Base-by-base conservation (phyloP, 2,888 invertebrate genomes). In the Coenonympha arcania region DNA sequence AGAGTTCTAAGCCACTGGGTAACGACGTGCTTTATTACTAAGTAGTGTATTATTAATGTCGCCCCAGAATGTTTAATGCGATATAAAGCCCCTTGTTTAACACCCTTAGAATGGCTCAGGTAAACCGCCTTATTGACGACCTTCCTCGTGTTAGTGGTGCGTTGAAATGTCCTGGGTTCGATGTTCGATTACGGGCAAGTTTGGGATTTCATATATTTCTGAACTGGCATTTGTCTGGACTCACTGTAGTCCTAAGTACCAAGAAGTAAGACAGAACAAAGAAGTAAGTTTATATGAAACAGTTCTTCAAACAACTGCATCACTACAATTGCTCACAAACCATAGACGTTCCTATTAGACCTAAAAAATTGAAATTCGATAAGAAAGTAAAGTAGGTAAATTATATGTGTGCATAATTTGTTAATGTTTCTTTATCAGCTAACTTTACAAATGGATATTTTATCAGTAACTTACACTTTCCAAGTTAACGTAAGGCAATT, bases 21-120 rank as follows among this genome's bases (percentile, higher is more conserved):
- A 73, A 78, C 71, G 72, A 74, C 66, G 73, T 73, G 64, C 69
- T 75, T 75, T 71, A 70, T 75, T 73, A 74, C 76, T 71, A 66
- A 73, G 70, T 74, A 65, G 65, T 71, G 55, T 73, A 68, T 73
- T 73, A 79, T 76, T 77, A 75, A 75, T 66, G 66, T 61, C 58
- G 79, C 76, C 72, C 72, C 76, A 13, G 26, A 37, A 49, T 45
- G 45, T 50, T 50, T 41, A 31, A 50, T 40, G 20, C 24, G 33
- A 24, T 34, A 44, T 34, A 44, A 44, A 44, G n/a, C n/a, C 22
- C 44, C 33, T 44, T 34, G 33, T 44, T 34, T 44, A 30, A 34
- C 34, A 34, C 33, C 41, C 24, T 15, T 39, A 15, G 24, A 24
- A 39, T n/a, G 24, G 39, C 37, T 37, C 20, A 11, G 11, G 37